These are phyloP conservation scores for Bombyx huttoni DNA, from an alignment of 2,888 invertebrate species.

Conservation along the genomic window DNA sequence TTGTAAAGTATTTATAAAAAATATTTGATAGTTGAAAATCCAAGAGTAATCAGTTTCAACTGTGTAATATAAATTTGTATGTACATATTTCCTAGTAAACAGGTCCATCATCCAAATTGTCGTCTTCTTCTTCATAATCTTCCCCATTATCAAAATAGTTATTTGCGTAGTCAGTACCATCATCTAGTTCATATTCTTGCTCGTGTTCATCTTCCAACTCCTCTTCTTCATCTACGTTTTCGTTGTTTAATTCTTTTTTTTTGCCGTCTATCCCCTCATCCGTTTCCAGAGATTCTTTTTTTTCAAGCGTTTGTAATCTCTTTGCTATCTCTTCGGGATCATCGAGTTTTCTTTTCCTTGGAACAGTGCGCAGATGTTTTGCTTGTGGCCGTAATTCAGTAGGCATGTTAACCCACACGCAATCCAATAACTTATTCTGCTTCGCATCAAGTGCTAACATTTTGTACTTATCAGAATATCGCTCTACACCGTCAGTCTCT, in stretches of 20 bases:
- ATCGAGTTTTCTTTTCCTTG: slow-evolving; percentile 49
- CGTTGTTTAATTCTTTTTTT: slow-evolving; percentile 55
- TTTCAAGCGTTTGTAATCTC: slow-evolving; percentile 77
- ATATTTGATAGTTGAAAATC: too few species aligned
- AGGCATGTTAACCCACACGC: slow-evolving; percentile 76
- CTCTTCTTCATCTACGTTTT: slow-evolving; percentile 71
- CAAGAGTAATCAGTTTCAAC: neutral
- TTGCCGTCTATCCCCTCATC: slow-evolving; percentile 60
- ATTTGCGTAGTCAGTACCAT: slow-evolving; percentile 89
- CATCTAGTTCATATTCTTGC: slow-evolving; percentile 89
- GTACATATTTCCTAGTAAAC: slow-evolving; percentile 66
- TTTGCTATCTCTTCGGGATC: slow-evolving; percentile 47
- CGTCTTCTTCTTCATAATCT: slow-evolving; percentile 88
- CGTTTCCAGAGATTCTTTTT: slow-evolving; percentile 72
- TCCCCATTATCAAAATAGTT: slow-evolving; percentile 93
- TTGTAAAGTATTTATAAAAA: too few species aligned
- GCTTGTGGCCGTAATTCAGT: slow-evolving; percentile 73
- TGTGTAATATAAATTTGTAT: neutral
- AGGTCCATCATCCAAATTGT: slow-evolving; percentile 87
- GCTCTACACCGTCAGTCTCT: slow-evolving; percentile 61
- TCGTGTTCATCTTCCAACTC: slow-evolving; percentile 75
- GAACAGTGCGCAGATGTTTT: slow-evolving; percentile 31
- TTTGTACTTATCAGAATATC: slow-evolving; percentile 73
- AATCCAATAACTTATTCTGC: slow-evolving; percentile 55
- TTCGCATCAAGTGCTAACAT: slow-evolving; percentile 60